Conservation (phyloP, 2,113 vertebrate genomes). For the Orientallactaga bullata region DNA sequence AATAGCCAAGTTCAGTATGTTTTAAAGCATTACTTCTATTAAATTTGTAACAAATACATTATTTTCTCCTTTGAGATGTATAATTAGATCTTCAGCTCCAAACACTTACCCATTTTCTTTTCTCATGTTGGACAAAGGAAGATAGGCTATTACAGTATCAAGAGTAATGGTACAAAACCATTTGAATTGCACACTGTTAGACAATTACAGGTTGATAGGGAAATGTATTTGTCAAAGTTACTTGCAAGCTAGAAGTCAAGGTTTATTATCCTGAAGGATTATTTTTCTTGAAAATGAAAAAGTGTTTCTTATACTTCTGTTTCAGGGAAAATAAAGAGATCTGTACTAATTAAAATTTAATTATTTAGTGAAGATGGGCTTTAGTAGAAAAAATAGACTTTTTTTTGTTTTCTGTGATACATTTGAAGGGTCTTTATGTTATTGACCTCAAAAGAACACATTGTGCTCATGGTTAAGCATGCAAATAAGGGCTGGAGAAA, state of each 20-base stretch:
- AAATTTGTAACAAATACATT: neutral
- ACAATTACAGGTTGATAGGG: neutral
- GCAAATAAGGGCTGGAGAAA: no score
- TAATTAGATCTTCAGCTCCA: conserved; percentile 18
- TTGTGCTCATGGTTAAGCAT: neutral
- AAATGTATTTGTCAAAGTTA: neutral
- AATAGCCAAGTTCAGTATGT: neutral
- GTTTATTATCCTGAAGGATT: neutral
- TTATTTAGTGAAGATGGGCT: neutral
- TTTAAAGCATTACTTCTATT: neutral
- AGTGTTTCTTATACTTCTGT: neutral
- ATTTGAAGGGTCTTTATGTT: neutral
- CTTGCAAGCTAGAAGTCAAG: neutral
- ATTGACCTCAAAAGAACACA: neutral
- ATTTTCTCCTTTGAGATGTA: neutral
- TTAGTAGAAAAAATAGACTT: neutral
- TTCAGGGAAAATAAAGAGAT: neutral
- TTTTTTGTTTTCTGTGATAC: neutral
- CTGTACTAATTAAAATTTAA: neutral
- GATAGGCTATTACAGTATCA: neutral
- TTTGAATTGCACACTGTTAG: neutral
- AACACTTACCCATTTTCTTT: neutral
- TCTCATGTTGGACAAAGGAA: neutral
- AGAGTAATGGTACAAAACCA: neutral
- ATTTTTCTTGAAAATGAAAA: neutral